Conservation (phyloP, 2,888 invertebrate species). For the Agriopis aurantiaria region DNA sequence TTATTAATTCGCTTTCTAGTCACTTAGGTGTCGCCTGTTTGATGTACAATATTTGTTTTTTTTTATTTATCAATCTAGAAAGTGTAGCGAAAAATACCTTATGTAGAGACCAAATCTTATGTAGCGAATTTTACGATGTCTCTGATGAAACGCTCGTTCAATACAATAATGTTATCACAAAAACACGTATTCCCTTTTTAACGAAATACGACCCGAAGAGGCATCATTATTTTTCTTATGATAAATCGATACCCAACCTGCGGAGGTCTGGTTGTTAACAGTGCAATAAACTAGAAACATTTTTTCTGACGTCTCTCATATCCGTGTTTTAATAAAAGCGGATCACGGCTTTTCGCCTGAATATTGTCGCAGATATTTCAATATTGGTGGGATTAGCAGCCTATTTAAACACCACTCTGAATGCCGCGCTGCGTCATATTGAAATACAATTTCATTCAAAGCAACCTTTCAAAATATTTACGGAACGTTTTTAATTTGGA, state of each 20-base stretch:
- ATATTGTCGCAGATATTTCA: constrained; percentile 86
- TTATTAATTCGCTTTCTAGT: no score
- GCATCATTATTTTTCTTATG: constrained; percentile 35
- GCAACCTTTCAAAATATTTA: constrained; percentile 78
- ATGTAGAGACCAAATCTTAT: neutral
- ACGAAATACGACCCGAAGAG: constrained; percentile 17
- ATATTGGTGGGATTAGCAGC: constrained; percentile 85
- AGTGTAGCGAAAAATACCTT: neutral
- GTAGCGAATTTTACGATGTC: neutral
- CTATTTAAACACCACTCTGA: constrained; percentile 83
- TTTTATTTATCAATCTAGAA: no score
- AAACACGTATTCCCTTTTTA: constrained; percentile 36
- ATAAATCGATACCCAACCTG: constrained; percentile 33
- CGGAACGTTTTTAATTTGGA: constrained; percentile 78
- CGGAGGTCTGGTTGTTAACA: constrained; percentile 35
- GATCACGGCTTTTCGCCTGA: constrained; percentile 77
- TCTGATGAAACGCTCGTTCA: neutral
- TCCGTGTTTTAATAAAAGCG: constrained; percentile 84
- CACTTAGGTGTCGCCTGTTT: no score
- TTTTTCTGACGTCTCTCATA: constrained; percentile 69
- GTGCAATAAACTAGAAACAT: constrained; percentile 51
- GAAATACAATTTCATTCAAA: constrained; percentile 81
- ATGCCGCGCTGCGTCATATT: constrained; percentile 76
- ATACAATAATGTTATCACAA: constrained; percentile 14
- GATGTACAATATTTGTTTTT: no score